Evolutionary conservation across 1,140 invertebrate species (phyloP).

Genomic region (Hormaphis cornu): DNA sequence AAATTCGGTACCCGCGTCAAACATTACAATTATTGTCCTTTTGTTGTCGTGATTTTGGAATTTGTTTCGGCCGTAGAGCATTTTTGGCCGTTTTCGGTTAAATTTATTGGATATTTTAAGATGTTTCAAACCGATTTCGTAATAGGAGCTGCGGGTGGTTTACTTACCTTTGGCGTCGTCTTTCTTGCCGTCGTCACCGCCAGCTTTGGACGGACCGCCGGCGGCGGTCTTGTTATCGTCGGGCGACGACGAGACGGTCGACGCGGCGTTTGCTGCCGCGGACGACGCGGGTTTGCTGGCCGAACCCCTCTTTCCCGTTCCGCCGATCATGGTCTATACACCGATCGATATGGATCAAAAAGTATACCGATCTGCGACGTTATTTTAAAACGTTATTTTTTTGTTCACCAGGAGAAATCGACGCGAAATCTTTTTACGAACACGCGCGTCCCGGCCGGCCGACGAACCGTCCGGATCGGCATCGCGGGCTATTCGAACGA

Average conservation of each 20-base stretch:
- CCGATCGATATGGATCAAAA: not conserved
- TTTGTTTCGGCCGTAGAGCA: too few relatives aligned
- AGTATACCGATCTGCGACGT: too few relatives aligned
- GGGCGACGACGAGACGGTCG: not conserved
- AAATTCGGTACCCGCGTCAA: too few relatives aligned
- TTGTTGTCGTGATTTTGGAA: too few relatives aligned
- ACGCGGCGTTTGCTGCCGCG: not conserved
- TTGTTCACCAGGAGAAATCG: not conserved
- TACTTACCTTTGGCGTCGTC: constrained; percentile 10
- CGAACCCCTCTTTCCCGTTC: constrained; percentile 7
- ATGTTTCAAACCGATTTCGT: too few relatives aligned
- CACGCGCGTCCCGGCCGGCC: not conserved
- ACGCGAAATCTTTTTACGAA: not conserved
- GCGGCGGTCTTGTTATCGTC: not conserved
- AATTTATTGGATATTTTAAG: too few relatives aligned
- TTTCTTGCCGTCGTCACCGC: not conserved
- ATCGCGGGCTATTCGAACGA: too few relatives aligned
- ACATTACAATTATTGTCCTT: too few relatives aligned
- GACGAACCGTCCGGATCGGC: not conserved
- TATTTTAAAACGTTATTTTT: too few relatives aligned
- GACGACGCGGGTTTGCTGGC: not conserved
- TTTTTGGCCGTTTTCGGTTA: too few relatives aligned
- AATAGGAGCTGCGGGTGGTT: not conserved
- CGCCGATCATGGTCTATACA: constrained; percentile 3
- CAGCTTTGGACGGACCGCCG: not conserved